Base-by-base conservation (phyloP, 2,888 invertebrate genomes). In the Orgyia antiqua region DNA sequence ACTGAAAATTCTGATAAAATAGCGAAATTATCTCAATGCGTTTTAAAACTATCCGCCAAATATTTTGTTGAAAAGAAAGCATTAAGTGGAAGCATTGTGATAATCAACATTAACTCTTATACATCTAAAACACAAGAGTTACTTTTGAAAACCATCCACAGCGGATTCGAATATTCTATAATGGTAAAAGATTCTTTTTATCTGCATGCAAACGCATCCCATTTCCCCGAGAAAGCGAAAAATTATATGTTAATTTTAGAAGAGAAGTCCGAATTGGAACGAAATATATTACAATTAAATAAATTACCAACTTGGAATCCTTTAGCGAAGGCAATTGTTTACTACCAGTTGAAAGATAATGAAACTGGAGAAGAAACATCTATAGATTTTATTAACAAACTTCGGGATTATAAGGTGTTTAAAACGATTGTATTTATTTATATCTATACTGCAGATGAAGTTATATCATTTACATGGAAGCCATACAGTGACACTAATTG, bases 241-340 rank as follows among this genome's bases (percentile, higher is more conserved):
- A 87, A 87, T 71, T 87, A 87, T 63, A 78, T 87, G 80, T 66
- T 87, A 66, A 77, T 87, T 66, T 68, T 87, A 42, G 84, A 87
- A 62, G 74, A 80, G 40, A 79, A 78, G 66, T 65, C 68, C 24
- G 86, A 87, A 52, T 59, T 87, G 23, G 66, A 55, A 42, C 68
- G 78, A 48, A 80, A 87, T 59, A 82, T 87, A 58, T 51, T 76
- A 40, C 82, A 84, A 55, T 58, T 87, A 44, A 78, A 77, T 42
- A 79, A 74, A 55, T 64, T 87, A 33, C 87, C 87, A 6, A 78
- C 84, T 42, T 87, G 87, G 87, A 87, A 87, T 61, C 87, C 87
- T 38, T 67, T 83, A 37, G 86, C 87, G 8, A 87, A 87, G 51
- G 80, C 79, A 4, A 67, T 86, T 37, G 71, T 84, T 35, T 83